phyloP scores from a whole-genome alignment of 1,140 invertebrate species.

The Drosophila tristis region DNA sequence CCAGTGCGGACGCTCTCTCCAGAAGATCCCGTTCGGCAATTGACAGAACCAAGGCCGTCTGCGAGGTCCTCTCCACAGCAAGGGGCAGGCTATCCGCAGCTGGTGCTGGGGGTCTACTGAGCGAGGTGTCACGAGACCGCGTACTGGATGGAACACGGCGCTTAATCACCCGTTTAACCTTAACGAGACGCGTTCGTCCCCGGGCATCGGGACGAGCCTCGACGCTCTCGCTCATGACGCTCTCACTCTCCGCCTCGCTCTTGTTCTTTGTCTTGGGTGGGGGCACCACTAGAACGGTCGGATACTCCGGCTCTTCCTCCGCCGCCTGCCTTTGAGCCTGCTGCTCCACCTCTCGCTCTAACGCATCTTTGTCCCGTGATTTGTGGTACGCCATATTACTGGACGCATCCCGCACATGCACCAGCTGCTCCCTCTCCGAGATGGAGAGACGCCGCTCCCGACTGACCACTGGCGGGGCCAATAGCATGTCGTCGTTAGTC shows the following conservation, averaged over 20 bases:
- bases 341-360: conserved; percentile 29
- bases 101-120: conserved; percentile 42
- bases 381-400: conserved; percentile 67
- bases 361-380: background rate
- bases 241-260: conserved; percentile 54
- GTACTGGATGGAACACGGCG: conserved; percentile 73
- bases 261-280: conserved; percentile 61
- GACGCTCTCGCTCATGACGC: conserved; percentile 68
- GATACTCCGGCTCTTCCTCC: conserved; percentile 51
- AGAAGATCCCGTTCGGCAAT: conserved; percentile 54
- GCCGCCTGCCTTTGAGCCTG: conserved; percentile 11
- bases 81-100: background rate
- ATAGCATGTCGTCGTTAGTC: conserved; percentile 50
- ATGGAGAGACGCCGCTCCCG: conserved; percentile 76
- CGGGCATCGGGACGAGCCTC: conserved; percentile 72
- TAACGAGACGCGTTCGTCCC: conserved; percentile 70
- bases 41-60: conserved; percentile 45
- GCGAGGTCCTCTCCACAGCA: conserved; percentile 10
- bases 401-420: conserved; percentile 72
- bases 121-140: conserved; percentile 70
- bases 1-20: conserved; percentile 52
- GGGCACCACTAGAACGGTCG: conserved; percentile 57
- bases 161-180: conserved; percentile 75
- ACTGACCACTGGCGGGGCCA: conserved; percentile 50
- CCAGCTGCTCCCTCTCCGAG: conserved; percentile 71